Conservation (phyloP, 92 coral and sea anemone species). For the Anthopleura xanthogrammica region DNA sequence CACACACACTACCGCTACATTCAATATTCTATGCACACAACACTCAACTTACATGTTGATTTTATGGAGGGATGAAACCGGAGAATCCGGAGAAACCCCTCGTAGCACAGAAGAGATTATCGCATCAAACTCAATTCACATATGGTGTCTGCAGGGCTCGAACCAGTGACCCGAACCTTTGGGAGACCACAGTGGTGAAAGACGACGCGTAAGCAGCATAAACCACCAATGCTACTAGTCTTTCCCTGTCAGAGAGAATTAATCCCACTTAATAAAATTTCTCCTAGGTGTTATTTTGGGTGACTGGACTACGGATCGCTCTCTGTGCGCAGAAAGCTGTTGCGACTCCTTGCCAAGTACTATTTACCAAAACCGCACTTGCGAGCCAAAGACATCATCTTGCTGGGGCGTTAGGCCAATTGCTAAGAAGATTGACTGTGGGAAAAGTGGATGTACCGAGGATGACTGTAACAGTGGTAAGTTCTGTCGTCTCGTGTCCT, state of each 20-base stretch:
- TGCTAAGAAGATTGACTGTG: not conserved
- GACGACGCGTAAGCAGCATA: not conserved
- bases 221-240: not conserved
- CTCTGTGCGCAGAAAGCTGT: not conserved
- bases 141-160: no score
- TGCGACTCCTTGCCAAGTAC: not conserved
- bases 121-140: no score
- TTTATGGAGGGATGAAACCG: no score
- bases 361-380: not conserved
- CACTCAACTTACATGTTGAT: no score
- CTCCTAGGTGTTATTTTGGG: not conserved
- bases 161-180: no score
- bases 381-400: not conserved
- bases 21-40: no score
- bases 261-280: not conserved
- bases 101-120: no score
- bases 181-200: not conserved
- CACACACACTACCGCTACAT: no score
- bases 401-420: not conserved
- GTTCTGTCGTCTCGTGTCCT: not conserved
- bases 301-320: not conserved
- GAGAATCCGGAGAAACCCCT: no score
- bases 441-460: not conserved
- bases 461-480: constrained; percentile 1
- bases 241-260: not conserved